Evolutionary conservation across 2,888 invertebrate species (phyloP).

Genomic region (Lumbricus terrestris): DNA sequence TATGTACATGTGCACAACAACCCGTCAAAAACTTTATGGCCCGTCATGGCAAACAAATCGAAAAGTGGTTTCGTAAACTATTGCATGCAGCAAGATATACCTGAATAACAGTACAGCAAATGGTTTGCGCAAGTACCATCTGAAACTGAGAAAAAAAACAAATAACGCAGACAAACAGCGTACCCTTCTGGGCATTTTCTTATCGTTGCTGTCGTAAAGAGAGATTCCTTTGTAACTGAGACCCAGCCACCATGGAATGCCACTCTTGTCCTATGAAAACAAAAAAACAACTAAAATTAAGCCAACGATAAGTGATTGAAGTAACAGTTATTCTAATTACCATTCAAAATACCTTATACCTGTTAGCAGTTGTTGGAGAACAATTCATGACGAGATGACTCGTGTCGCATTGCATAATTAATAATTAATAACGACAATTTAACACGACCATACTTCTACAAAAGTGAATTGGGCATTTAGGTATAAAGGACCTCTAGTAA

Average conservation of each 20-base stretch:
- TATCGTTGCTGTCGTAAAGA: conserved; percentile 62
- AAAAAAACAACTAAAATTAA: neutral
- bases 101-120: neutral
- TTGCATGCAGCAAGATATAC: neutral
- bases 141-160: neutral
- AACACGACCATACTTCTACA: too few species aligned
- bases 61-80: neutral
- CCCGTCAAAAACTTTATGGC: too few species aligned
- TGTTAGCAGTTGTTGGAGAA: neutral
- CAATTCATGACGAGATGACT: neutral
- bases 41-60: too few species aligned
- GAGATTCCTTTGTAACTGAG: conserved; percentile 63
- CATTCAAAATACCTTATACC: neutral
- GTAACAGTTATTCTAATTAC: neutral
- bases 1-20: too few species aligned
- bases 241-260: conserved; percentile 59
- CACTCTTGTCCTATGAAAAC: conserved; percentile 38
- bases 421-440: too few species aligned
- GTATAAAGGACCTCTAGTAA: too few species aligned
- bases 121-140: neutral
- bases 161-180: conserved; percentile 16
- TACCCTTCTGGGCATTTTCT: conserved; percentile 60
- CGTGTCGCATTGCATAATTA: too few species aligned
- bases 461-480: too few species aligned
- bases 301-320: too few species aligned